Evolutionary conservation across 2,888 invertebrate species (phyloP).

Genomic region (Tridacna crocea): DNA sequence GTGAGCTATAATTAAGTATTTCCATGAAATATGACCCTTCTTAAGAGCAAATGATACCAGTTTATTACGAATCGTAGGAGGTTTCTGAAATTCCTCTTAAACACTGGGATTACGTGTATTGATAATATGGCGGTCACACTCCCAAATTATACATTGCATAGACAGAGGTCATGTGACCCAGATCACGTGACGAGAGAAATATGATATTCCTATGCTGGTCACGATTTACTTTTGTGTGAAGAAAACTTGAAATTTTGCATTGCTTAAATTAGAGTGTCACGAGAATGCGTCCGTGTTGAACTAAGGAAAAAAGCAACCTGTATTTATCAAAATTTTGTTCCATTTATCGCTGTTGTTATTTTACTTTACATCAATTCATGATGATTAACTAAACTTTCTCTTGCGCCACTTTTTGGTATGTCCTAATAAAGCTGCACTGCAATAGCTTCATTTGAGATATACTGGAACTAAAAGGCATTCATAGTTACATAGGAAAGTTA

Average conservation of each 20-base stretch:
- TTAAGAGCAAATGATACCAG: constrained; percentile 24
- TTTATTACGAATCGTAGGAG: constrained; percentile 6
- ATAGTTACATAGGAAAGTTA: too few relatives aligned
- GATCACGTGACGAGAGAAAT: constrained; percentile 15
- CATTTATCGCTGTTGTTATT: too few relatives aligned
- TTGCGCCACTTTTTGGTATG: too few relatives aligned
- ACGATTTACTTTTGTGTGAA: neutral
- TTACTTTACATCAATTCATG: too few relatives aligned
- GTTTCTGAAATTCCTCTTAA: neutral
- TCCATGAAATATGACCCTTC: constrained; percentile 51
- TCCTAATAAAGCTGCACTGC: too few relatives aligned
- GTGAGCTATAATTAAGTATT: constrained; percentile 42
- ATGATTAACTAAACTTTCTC: too few relatives aligned
- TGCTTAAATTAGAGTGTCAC: too few relatives aligned
- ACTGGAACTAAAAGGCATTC: too few relatives aligned
- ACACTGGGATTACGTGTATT: neutral
- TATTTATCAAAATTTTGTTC: too few relatives aligned
- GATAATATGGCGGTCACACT: constrained; percentile 22
- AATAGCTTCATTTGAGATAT: too few relatives aligned
- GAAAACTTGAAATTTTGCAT: neutral
- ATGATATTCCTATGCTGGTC: constrained; percentile 11
- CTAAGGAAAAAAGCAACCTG: too few relatives aligned
- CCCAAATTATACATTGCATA: constrained; percentile 23
- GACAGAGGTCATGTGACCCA: constrained; percentile 14
- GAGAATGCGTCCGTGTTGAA: too few relatives aligned